Conservation (phyloP, 2,797 vertebrate species). For the Crax fasciolata region DNA sequence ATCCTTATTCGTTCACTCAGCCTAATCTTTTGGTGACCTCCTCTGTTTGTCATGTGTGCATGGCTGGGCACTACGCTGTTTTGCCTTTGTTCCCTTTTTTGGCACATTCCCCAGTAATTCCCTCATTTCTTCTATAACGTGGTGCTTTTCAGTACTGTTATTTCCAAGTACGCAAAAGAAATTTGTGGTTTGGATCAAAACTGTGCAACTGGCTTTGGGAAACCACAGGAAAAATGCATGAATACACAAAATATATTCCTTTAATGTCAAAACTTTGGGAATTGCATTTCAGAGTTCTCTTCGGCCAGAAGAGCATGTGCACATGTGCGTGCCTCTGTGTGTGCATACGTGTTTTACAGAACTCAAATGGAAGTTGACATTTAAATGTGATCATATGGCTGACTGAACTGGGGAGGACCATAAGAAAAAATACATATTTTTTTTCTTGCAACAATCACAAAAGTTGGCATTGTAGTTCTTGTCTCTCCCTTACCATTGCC, state of each 20-base stretch:
- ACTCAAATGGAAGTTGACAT: not conserved
- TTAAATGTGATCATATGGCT: not conserved
- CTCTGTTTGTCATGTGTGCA: not conserved
- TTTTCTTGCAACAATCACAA: not conserved
- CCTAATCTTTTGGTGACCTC: not conserved
- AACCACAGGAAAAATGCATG: accelerated
- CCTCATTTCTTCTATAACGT: not conserved
- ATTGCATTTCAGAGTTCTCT: not conserved
- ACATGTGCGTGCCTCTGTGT: accelerated
- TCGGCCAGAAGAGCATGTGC: not conserved
- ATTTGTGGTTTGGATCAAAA: accelerated
- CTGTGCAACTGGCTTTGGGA: not conserved
- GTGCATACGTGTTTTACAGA: not conserved
- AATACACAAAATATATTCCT: not conserved
- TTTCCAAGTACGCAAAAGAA: not conserved
- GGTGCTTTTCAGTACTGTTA: not conserved
- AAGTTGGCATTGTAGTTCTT: not conserved
- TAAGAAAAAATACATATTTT: not conserved
- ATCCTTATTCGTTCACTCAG: not conserved
- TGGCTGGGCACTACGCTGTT: not conserved
- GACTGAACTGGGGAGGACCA: not conserved
- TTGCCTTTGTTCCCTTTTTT: not conserved
- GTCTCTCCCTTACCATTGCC: not conserved
- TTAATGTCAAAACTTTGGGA: not conserved
- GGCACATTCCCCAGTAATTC: not conserved